A percentile compares a stretch with the other conserved stretches of the same genome.
phyloP scores from a whole-genome alignment of 2,113 vertebrate species.

The Lipophrys pholis region DNA sequence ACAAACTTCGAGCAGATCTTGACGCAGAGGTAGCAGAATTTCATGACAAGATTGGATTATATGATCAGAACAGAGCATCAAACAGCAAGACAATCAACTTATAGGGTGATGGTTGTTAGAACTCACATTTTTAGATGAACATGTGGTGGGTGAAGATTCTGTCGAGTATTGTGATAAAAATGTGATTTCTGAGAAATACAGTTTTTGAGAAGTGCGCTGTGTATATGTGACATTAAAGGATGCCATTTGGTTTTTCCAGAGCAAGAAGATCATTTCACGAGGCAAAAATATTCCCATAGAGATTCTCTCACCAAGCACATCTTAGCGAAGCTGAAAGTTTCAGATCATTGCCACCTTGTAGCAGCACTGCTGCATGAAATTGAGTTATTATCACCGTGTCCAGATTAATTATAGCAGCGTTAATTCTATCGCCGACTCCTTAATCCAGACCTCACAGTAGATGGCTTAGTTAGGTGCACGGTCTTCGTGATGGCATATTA shows the following conservation, averaged over 20 bases:
- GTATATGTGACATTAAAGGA: too few species aligned
- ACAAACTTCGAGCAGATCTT: too few species aligned
- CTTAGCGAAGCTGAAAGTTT: not conserved
- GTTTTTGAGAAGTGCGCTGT: too few species aligned
- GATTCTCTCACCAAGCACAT: not conserved
- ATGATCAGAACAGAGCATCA: too few species aligned
- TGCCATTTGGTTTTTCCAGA: not conserved
- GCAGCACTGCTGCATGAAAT: not conserved
- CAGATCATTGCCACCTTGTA: not conserved
- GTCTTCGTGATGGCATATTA: not conserved
- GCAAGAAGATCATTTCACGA: not conserved
- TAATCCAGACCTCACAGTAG: not conserved
- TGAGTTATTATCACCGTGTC: not conserved
- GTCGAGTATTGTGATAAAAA: too few species aligned
- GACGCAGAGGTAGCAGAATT: too few species aligned
- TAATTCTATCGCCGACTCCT: not conserved
- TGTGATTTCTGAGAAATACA: too few species aligned
- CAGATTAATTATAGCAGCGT: not conserved
- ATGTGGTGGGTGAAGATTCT: too few species aligned
- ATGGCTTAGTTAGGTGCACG: not conserved
- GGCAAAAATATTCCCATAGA: not conserved
- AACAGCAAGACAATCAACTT: too few species aligned
- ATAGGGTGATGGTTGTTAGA: too few species aligned
- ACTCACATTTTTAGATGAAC: too few species aligned
- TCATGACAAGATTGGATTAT: too few species aligned